phyloP scores from a whole-genome alignment of 2,113 vertebrate species.

The Pachyramphus minor region DNA sequence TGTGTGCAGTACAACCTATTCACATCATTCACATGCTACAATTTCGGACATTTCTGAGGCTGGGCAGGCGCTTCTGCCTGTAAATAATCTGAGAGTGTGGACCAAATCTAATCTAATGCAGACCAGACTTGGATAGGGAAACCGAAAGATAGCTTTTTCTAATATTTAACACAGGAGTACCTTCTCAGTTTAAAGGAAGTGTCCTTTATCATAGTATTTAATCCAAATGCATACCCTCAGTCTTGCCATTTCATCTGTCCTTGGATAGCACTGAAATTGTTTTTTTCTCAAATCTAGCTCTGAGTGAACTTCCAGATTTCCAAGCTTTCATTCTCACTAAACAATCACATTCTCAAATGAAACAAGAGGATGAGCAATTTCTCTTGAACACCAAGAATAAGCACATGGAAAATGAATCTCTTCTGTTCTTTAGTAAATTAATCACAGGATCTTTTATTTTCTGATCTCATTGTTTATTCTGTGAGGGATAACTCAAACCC shows the following conservation, averaged over 20 bases:
- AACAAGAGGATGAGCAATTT: constrained; percentile 22
- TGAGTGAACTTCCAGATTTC: constrained; percentile 32
- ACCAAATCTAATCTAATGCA: background rate
- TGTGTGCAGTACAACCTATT: background rate
- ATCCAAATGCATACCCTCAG: background rate
- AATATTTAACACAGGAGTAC: background rate
- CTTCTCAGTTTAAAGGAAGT: background rate
- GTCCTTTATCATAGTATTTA: background rate
- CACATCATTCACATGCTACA: background rate
- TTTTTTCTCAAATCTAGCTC: background rate
- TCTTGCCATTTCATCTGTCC: background rate
- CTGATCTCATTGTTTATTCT: background rate
- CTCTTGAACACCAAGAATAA: constrained; percentile 15
- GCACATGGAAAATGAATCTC: constrained; percentile 32
- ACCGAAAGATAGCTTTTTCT: background rate
- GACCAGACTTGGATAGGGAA: background rate
- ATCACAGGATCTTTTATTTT: constrained; percentile 50
- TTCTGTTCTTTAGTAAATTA: constrained; percentile 53
- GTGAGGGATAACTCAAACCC: background rate
- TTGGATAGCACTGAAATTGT: constrained; percentile 4
- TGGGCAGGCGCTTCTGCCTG: background rate
- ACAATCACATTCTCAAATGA: background rate
- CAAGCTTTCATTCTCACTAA: constrained; percentile 29
- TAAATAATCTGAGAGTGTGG: background rate
- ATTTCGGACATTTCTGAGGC: background rate